Percentiles rank a stretch among this genome's conserved stretches.
Evolutionary conservation across 2,797 vertebrate species (phyloP).

Genomic region (Microctenopoma steveboyesi): DNA sequence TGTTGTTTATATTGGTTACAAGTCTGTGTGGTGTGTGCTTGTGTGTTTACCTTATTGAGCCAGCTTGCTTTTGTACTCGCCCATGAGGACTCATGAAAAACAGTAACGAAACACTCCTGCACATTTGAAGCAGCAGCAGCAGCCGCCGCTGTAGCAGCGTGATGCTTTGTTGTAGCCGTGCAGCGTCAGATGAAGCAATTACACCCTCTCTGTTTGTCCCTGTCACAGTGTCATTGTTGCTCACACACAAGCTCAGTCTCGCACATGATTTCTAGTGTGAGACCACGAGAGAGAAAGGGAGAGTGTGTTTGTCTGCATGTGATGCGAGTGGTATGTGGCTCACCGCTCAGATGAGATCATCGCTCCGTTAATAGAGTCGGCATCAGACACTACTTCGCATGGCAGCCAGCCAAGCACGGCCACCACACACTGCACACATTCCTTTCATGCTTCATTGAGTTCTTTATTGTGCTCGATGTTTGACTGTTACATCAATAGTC

Average conservation of each 20-base stretch:
- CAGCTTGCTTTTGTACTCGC: slow-evolving; percentile 31
- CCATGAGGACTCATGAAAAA: slow-evolving; percentile 29
- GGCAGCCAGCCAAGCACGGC: slow-evolving; percentile 43
- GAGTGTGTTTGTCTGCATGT: slow-evolving; percentile 16
- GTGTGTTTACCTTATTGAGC: slow-evolving; percentile 24
- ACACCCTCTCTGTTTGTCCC: slow-evolving; percentile 53
- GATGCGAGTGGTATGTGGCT: slow-evolving; percentile 44
- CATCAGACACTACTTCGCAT: slow-evolving; percentile 60
- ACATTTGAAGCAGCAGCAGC: slow-evolving; percentile 48
- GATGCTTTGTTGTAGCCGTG: slow-evolving; percentile 58
- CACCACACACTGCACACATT: slow-evolving; percentile 41
- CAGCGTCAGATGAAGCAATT: slow-evolving; percentile 52
- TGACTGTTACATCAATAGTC: not conserved
- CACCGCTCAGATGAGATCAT: slow-evolving; percentile 70
- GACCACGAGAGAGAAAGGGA: slow-evolving; percentile 11
- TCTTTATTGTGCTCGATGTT: slow-evolving; percentile 5
- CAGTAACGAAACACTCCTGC: slow-evolving; percentile 33
- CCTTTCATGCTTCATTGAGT: slow-evolving; percentile 11
- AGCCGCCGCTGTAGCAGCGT: slow-evolving; percentile 30
- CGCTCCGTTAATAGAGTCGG: slow-evolving; percentile 56
- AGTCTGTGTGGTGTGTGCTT: slow-evolving; percentile 23
- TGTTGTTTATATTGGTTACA: slow-evolving; percentile 32
- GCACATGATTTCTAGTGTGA: slow-evolving; percentile 16
- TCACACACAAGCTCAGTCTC: slow-evolving; percentile 17
- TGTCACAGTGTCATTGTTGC: slow-evolving; percentile 42